Evolutionary conservation across 2,797 vertebrate genomes (phyloP), one percentile per base, ranked within the genome.

Genomic region (Aselliscus stoliczkanus): DNA sequence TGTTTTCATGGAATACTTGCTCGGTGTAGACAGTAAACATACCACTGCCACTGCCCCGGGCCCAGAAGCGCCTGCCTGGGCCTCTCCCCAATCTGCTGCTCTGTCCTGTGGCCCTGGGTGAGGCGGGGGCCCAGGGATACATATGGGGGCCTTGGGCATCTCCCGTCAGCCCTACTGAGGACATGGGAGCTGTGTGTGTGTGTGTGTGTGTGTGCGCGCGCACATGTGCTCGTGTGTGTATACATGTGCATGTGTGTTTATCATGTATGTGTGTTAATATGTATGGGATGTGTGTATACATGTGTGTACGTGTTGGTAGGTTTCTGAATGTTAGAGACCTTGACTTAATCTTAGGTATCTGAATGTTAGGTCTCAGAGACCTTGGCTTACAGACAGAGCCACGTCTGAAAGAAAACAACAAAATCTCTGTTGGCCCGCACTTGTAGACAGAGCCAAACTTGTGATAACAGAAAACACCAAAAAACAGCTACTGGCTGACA

Each of bases 41-140:
- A 10, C 14, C 0, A 2, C 3, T 7, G 1, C 69, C 4, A 0
- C 2, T 1, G 18, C 7, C 7, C 21, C 0, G 9, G 9, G n/a
- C 4, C 77, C 50, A 14, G 58, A 2, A 60, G 67, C 62, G n/a
- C 93, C 93, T 90, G 90, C 44, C 0, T 0, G 25, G 7, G 11
- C 1, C 1, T 1, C 13, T 7, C 27, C 15, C 21, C 21, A 2
- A 1, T 6, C 25, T 1, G 18, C 1, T n/a, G 42, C 39, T 52
- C 69, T 64, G 39, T n/a, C 31, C 13, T 0, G 29, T 7, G 12
- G 27, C 7, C 37, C 39, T 1, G 0, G 1, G 60, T 6, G 42
- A 44, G n/a, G 58, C 27, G n/a, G 29, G 62, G 56, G 73, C 23
- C 21, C 37, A 14, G 39, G 76, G 56, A 5, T 1, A 2, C 2